Evolutionary conservation across 2,113 vertebrate species (phyloP).

Genomic region (Takifugu bimaculatus): DNA sequence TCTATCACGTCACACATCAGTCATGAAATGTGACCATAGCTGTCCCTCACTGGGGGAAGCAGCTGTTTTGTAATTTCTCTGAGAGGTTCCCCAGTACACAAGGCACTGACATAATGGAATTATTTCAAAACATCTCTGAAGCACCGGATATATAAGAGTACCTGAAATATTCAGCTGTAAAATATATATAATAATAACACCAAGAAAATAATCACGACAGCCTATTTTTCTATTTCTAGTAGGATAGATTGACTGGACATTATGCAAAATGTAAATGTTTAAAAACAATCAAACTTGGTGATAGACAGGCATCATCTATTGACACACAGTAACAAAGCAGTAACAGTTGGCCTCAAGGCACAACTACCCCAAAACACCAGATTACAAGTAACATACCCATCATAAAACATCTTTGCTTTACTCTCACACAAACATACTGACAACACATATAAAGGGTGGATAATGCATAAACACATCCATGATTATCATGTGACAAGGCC

Average conservation of each 20-base stretch:
- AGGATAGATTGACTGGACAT: background rate
- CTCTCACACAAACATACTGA: too few relatives aligned
- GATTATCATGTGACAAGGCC: too few relatives aligned
- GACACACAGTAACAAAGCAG: slow-evolving; percentile 47
- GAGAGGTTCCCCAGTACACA: slow-evolving; percentile 58
- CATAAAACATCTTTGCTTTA: too few relatives aligned
- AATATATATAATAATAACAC: slow-evolving; percentile 15
- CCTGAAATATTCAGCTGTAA: slow-evolving; percentile 21
- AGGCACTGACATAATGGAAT: slow-evolving; percentile 62
- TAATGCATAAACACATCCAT: too few relatives aligned
- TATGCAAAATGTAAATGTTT: slow-evolving; percentile 13
- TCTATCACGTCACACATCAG: slow-evolving; percentile 44
- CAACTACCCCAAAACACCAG: slow-evolving; percentile 40
- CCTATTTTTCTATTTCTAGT: slow-evolving; percentile 1
- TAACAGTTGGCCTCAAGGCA: slow-evolving; percentile 36
- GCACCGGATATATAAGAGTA: too few relatives aligned
- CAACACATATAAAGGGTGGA: too few relatives aligned
- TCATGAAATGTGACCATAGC: slow-evolving; percentile 49
- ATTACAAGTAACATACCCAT: slow-evolving; percentile 47
- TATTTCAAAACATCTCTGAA: slow-evolving; percentile 45
- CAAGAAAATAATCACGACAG: slow-evolving; percentile 15
- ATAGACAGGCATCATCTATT: slow-evolving; percentile 55
- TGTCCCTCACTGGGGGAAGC: slow-evolving; percentile 39
- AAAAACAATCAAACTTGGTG: slow-evolving; percentile 25
- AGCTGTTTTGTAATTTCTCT: slow-evolving; percentile 71